Base-by-base conservation (phyloP, 2,888 invertebrate genomes). In the Gonocerus acuteangulatus region DNA sequence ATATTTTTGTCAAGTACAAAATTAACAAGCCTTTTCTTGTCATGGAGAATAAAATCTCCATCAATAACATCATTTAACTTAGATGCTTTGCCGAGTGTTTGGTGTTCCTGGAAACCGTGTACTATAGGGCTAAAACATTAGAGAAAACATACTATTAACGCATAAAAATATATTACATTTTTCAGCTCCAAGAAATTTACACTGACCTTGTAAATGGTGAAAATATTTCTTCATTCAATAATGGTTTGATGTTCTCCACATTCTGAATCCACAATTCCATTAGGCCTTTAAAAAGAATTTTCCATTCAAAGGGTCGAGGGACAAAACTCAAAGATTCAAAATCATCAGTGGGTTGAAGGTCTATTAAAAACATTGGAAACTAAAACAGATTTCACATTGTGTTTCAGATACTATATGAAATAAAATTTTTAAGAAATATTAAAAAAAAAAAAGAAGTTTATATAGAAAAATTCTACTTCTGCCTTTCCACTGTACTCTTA, bases 31-130 rank as follows among this genome's bases (percentile, higher is more conserved):
- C 36, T 39, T 23, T 54, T 42, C 15, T 39, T 22, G 21, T 21
- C 42, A 21, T 23, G 19, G 3, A 42, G 11, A 42, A 42, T 16
- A 42, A 39, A 42, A 42, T 54, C 54, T 21, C 19, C 39, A 2
- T 11, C 2, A 1, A 54, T 21, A 3, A 54, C 11, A 2, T 42
- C 13, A 9, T 22, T 16, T 3, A 54, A 42, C 16, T 42, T 39
- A 7, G 54, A 42, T 15, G 54, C 22, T 15, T 22, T 1, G n/a
- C 87, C 87, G 60, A 86, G 85, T 0, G 86, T 81, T 72, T 87
- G 81, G 45, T 87, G 85, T 68, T 90, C 87, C 70, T 84, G 81
- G 70, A 88, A 86, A 16, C 85, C 87, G 80, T 91, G 89, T 65
- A 93, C 86, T 16, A 86, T 82, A 0, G 92, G 92, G 62, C 87